These are phyloP conservation scores for Rhagoletis pomonella DNA, from an alignment of 1,140 invertebrate genomes.

Conservation along the genomic window DNA sequence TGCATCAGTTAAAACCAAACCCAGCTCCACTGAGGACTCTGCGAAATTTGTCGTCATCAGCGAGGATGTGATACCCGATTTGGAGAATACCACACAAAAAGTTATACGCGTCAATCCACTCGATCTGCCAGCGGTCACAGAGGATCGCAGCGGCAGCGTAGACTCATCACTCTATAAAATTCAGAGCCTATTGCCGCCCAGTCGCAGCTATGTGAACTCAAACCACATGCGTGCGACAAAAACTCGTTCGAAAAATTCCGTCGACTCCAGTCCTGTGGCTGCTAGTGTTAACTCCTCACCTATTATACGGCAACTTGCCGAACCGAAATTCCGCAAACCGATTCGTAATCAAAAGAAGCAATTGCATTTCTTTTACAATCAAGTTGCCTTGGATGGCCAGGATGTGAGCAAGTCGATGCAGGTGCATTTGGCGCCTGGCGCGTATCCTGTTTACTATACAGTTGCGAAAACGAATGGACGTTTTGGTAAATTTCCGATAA, in stretches of 20 bases:
- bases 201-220: conserved; percentile 64
- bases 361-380: conserved; percentile 63
- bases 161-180: conserved; percentile 70
- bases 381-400: conserved; percentile 46
- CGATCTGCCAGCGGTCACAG: conserved; percentile 64
- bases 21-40: background rate
- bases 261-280: background rate
- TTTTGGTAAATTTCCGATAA: conserved; percentile 71
- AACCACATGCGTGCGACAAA: conserved; percentile 62
- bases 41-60: conserved; percentile 61
- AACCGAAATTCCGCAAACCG: conserved; percentile 17
- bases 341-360: conserved; percentile 56
- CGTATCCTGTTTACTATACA: conserved; percentile 70
- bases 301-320: conserved; percentile 3
- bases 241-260: background rate
- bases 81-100: conserved; percentile 68
- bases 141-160: conserved; percentile 61
- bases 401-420: conserved; percentile 60
- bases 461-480: conserved; percentile 70
- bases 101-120: conserved; percentile 68
- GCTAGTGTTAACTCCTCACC: background rate
- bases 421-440: conserved; percentile 68
- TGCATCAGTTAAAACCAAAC: background rate
- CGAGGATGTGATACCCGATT: conserved; percentile 67
- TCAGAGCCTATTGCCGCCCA: conserved; percentile 62